Evolutionary conservation across 1,140 invertebrate genomes (phyloP).

Genomic region (Andrena cerasifolii): DNA sequence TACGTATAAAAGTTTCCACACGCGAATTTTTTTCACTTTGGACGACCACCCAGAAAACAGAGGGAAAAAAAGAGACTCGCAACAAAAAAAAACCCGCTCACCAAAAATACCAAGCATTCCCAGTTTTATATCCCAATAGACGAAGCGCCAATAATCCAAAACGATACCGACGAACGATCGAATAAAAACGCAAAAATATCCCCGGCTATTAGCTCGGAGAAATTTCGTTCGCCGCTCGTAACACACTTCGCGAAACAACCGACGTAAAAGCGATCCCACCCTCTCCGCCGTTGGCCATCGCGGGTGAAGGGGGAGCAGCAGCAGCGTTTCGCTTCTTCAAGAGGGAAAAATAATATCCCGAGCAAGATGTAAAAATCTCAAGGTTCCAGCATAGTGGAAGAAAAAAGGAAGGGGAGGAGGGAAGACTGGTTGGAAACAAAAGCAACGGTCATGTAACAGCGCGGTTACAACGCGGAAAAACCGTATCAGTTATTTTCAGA

Average conservation of each 20-base stretch:
- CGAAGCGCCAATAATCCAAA: background rate
- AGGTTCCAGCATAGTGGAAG: background rate
- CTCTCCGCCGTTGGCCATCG: background rate
- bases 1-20: too few species aligned
- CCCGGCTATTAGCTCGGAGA: background rate
- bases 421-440: slow-evolving; percentile 35
- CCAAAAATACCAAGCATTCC: too few species aligned
- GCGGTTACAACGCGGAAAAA: slow-evolving; percentile 23
- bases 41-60: too few species aligned
- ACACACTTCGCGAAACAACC: background rate
- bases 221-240: background rate
- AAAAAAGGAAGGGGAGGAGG: background rate
- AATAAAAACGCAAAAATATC: background rate
- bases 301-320: background rate
- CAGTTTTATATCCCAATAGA: too few species aligned
- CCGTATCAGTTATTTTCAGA: slow-evolving; percentile 31
- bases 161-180: background rate
- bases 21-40: too few species aligned
- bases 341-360: background rate
- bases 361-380: background rate
- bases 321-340: background rate
- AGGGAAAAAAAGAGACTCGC: too few species aligned
- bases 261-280: background rate
- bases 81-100: too few species aligned
- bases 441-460: background rate